Evolutionary conservation across 2,113 vertebrate species (phyloP), one percentile per base, ranked within the genome.

Genomic region (Eidolon helvum): DNA sequence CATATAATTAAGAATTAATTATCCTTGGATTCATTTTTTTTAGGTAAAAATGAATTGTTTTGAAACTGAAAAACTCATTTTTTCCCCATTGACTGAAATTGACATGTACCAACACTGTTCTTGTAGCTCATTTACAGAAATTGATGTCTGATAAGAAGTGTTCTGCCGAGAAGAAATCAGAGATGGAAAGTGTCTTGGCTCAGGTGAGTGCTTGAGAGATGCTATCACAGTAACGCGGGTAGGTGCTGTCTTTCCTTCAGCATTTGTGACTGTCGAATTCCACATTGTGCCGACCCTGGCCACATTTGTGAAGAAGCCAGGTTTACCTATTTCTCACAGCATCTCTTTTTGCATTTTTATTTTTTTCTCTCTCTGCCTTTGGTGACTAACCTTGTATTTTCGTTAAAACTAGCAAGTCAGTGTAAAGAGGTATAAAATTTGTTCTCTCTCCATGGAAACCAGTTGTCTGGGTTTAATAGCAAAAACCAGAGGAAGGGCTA

Each of bases 71-170:
- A 84, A 69, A 11, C 45, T 3, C 22, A 26, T 21, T 57, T 87
- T 95, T 91, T 87, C 21, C 7, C 33, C 16, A 1, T 18, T 92
- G 55, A 26, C 53, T 79, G 59, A 79, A 91, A 48, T 33, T 96
- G 85, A 87, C 14, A 2, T 45, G 15, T 55, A 40, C 61, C 68
- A 53, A 82, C 5, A 24, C 92, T 66, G 10, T 93, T 97, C 94
- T 87, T 75, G 0, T 86, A 99, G 99, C 99, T 96, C 99, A 99
- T 93, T 99, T 99, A 90, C 99, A 99, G 98, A 99, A 99, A 96
- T 95, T 99, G 95, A 99, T 99, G 99, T 99, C 99, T 71, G 99
- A 99, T 97, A 99, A 99, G 98, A 99, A 99, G 95, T 99, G 99
- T 95, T 55, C 99, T 0, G 99, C 98, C 35, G 99, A 99, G 96